A percentile compares a stretch with the other conserved stretches of the same genome.
These are phyloP conservation scores for Gymnosoma rotundatum DNA, from an alignment of 2,888 invertebrate genomes.

Conservation along the genomic window DNA sequence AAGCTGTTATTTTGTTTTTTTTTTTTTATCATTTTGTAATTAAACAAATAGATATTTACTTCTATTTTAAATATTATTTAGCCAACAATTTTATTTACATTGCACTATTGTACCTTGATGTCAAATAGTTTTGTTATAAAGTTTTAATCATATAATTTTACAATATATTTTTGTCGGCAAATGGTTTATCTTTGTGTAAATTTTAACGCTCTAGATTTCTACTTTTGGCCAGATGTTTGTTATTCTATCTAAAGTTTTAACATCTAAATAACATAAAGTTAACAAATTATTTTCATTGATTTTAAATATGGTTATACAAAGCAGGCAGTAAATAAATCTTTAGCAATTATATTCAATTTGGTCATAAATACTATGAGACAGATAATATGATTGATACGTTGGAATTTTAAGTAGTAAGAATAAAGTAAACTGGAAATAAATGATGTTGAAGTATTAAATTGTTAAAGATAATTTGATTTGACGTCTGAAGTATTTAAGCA, in stretches of 20 bases:
- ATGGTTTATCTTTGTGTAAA: conserved; percentile 11
- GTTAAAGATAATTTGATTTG: too few species aligned
- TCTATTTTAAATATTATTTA: too few species aligned
- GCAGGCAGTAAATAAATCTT: conserved; percentile 9
- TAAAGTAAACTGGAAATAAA: neutral
- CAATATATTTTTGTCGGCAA: conserved; percentile 38
- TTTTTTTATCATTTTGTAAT: too few species aligned
- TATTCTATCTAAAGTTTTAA: conserved; percentile 14
- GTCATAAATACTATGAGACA: conserved; percentile 16
- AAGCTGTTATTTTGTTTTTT: too few species aligned
- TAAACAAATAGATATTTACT: too few species aligned
- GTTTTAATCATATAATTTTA: neutral
- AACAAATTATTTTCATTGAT: conserved; percentile 45
- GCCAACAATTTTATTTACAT: too few species aligned
- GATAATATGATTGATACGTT: conserved; percentile 5
- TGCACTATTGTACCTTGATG: too few species aligned
- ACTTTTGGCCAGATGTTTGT: conserved; percentile 41
- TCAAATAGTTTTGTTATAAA: neutral
- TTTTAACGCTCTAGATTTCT: conserved; percentile 13
- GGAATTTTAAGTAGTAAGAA: conserved; percentile 16
- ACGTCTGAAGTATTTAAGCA: too few species aligned
- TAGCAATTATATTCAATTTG: conserved; percentile 58
- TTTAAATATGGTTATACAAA: conserved; percentile 43
- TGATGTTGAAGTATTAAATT: too few species aligned
- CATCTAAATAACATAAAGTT: conserved; percentile 48